Conservation (phyloP, 2,113 vertebrate species). For the Addax nasomaculatus region DNA sequence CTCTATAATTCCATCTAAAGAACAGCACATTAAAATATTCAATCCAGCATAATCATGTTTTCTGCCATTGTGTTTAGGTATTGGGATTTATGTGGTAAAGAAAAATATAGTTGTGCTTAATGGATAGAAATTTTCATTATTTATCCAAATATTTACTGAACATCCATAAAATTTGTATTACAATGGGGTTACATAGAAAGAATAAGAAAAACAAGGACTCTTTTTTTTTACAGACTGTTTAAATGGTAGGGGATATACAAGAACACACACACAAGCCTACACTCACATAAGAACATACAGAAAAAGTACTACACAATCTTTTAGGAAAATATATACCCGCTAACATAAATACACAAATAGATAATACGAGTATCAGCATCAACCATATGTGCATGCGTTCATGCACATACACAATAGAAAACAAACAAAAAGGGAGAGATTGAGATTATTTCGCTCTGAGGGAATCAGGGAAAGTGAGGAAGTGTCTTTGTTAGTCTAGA, state of each 20-base stretch:
- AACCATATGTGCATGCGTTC: rapidly evolving
- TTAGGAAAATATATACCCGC: not conserved
- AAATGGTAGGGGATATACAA: not conserved
- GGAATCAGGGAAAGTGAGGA: not conserved
- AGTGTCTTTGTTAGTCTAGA: not conserved
- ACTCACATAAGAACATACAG: not conserved
- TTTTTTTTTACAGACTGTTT: not conserved
- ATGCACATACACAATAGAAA: not conserved
- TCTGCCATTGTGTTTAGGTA: not conserved
- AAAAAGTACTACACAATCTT: not conserved
- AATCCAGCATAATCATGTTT: not conserved
- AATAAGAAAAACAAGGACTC: not conserved
- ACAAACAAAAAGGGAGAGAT: not conserved
- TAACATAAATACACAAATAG: not conserved
- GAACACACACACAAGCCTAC: not conserved
- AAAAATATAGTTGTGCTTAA: not conserved
- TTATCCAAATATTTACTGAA: not conserved
- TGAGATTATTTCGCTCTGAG: not conserved
- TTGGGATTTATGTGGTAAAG: not conserved
- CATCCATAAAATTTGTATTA: not conserved
- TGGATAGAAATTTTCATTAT: not conserved
- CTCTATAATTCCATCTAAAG: not conserved
- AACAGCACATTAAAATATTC: not conserved
- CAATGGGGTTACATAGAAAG: not conserved
- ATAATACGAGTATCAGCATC: not conserved